Conservation (phyloP, 2,113 vertebrate genomes). For the Poeciliopsis turrubarensis region DNA sequence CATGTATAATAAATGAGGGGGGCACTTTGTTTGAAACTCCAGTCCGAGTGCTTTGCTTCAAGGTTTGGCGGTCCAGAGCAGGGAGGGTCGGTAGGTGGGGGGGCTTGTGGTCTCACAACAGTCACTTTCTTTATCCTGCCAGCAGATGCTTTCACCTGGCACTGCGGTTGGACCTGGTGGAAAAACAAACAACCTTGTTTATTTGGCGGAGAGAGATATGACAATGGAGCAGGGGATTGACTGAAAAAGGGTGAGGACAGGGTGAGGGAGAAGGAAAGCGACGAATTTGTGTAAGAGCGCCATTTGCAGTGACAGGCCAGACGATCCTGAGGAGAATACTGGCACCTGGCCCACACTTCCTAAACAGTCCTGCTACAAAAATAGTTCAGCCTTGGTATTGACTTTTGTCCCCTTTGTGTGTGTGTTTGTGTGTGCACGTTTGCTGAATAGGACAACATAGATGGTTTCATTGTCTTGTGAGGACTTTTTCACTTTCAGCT, state of each 20-base stretch:
- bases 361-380: conserved; percentile 82
- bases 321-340: conserved; percentile 76
- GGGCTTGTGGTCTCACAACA: conserved; percentile 73
- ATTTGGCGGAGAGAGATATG: conserved; percentile 39
- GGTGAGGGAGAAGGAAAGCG: conserved; percentile 62
- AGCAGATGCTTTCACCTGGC: conserved; percentile 79
- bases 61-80: conserved; percentile 70
- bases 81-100: conserved; percentile 56
- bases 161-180: conserved; percentile 72
- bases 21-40: conserved; percentile 83
- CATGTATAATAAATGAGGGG: conserved; percentile 87
- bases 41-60: conserved; percentile 72
- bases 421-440: conserved; percentile 36
- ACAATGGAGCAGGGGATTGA: conserved; percentile 68
- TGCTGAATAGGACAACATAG: conserved; percentile 42
- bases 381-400: conserved; percentile 82
- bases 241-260: conserved; percentile 63
- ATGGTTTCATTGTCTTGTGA: conserved; percentile 44
- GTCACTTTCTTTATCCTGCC: conserved; percentile 68
- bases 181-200: conserved; percentile 82
- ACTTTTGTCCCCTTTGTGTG: conserved; percentile 72
- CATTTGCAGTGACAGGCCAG: conserved; percentile 69
- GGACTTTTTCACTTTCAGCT: conserved; percentile 41
- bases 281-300: conserved; percentile 75
- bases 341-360: conserved; percentile 75